phyloP scores from a whole-genome alignment of 2,797 vertebrate genomes.

The Lophotriccus pileatus region DNA sequence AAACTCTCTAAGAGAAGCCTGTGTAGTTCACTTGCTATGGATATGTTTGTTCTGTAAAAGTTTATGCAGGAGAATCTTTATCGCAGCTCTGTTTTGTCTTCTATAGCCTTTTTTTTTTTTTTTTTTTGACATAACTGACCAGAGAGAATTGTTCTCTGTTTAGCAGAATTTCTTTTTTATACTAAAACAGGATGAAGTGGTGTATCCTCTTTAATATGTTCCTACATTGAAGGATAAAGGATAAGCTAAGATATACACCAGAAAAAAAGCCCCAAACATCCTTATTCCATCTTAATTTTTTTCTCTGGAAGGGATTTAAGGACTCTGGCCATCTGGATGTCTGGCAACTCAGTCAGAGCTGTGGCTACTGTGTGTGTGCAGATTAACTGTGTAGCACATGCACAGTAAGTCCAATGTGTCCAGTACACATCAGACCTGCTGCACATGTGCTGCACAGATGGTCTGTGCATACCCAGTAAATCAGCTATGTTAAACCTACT shows the following conservation, averaged over 20 bases:
- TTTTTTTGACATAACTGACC: not conserved
- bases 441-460: slow-evolving; percentile 71
- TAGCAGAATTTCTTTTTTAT: not conserved
- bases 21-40: not conserved
- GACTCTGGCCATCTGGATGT: slow-evolving; percentile 69
- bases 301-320: slow-evolving; percentile 60
- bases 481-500: slow-evolving; percentile 63
- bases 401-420: slow-evolving; percentile 71
- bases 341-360: slow-evolving; percentile 69
- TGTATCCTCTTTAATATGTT: not conserved
- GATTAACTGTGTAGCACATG: slow-evolving; percentile 71
- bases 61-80: not conserved
- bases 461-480: slow-evolving; percentile 59
- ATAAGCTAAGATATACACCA: not conserved
- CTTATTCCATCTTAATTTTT: slow-evolving; percentile 36
- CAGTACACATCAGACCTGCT: slow-evolving; percentile 68
- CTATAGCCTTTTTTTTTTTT: not conserved
- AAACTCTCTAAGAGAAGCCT: not conserved
- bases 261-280: not conserved
- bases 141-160: not conserved
- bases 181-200: not conserved
- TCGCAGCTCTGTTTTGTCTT: not conserved
- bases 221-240: not conserved
- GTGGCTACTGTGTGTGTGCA: slow-evolving; percentile 68
- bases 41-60: slow-evolving; percentile 8